Base-by-base conservation (phyloP, 2,113 vertebrate species). In the Bambusicola thoracicus region DNA sequence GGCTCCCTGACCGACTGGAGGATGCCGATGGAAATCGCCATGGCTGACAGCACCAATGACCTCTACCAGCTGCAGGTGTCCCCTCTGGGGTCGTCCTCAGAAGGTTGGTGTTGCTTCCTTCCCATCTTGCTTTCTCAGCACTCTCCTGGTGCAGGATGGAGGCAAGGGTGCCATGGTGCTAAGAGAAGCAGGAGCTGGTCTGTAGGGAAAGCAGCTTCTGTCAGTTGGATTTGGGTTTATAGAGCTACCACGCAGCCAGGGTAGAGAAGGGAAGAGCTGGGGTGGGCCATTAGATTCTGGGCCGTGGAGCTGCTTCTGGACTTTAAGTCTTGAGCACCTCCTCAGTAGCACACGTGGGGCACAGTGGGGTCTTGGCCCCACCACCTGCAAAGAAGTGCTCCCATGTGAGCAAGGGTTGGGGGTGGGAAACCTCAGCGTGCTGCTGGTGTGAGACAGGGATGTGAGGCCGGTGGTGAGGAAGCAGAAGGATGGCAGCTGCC, bases 11-110 rank as follows among this genome's bases (percentile, higher is more conserved):
- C 63, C 0, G 95, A 96, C 7, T 98, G 98, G 98, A 86, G 80
- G 63, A 65, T 89, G 1, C 27, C 87, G 0, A 69, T 97, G 94
- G 97, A 97, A 8, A 85, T 97, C 12, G 75, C 81, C 72, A 36
- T 97, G 67, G 97, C 98, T 7, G 98, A 98, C 89, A 98, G 98
- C 91, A 98, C 98, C 92, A 98, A 97, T 1, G 97, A 98, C 75
- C 63, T 97, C 62, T 98, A 98, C 92, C 95, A 73, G 51, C 96
- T 98, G 70, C 98, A 98, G 75, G 98, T 98, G 89, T 98, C 98
- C 2, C 98, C 98, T 4, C 85, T 96, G 93, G 83, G 96, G 40
- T 98, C 98, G 0, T 97, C 97, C 65, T 98, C 98, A 0, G 97
- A 98, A 96, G 97, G 98, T 98, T 81, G 0, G 97, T 91, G 3